Conservation (phyloP, 2,888 invertebrate genomes). For the Eupithecia subfuscata region DNA sequence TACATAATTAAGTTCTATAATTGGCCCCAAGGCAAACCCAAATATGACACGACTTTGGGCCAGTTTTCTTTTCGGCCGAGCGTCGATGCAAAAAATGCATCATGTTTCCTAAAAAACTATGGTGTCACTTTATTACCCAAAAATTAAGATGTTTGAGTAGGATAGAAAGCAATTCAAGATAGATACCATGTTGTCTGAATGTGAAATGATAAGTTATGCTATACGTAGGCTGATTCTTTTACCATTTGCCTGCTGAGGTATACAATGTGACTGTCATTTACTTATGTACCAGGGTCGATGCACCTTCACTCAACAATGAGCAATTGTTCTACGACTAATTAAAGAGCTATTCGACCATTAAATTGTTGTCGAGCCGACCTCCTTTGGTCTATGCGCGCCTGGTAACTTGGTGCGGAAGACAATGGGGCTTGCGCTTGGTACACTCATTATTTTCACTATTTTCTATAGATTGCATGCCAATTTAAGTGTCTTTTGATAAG, state of each 20-base stretch:
- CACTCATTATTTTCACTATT: constrained; percentile 8
- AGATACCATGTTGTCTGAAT: background rate
- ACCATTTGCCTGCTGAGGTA: background rate
- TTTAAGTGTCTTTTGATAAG: constrained; percentile 6
- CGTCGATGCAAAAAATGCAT: too few species aligned
- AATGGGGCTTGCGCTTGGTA: constrained; percentile 6
- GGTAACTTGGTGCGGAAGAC: constrained; percentile 29
- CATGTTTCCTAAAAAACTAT: too few species aligned
- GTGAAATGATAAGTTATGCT: background rate
- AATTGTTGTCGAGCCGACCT: constrained; percentile 34
- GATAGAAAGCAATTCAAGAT: background rate
- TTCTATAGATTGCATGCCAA: background rate
- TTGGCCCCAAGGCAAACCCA: background rate
- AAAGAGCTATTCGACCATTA: constrained; percentile 35
- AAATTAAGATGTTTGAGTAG: too few species aligned
- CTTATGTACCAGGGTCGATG: constrained; percentile 27
- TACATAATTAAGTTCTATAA: too few species aligned
- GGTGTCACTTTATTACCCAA: too few species aligned
- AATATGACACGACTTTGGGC: background rate
- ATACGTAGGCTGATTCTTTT: background rate
- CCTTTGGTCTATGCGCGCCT: constrained; percentile 35
- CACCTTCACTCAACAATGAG: constrained; percentile 30
- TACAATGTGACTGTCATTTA: background rate
- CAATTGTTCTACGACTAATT: constrained; percentile 37
- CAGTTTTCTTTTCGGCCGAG: background rate